Evolutionary conservation across 1,140 invertebrate species (phyloP), one percentile per base, ranked within the genome.

Genomic region (Drosophila nannoptera): DNA sequence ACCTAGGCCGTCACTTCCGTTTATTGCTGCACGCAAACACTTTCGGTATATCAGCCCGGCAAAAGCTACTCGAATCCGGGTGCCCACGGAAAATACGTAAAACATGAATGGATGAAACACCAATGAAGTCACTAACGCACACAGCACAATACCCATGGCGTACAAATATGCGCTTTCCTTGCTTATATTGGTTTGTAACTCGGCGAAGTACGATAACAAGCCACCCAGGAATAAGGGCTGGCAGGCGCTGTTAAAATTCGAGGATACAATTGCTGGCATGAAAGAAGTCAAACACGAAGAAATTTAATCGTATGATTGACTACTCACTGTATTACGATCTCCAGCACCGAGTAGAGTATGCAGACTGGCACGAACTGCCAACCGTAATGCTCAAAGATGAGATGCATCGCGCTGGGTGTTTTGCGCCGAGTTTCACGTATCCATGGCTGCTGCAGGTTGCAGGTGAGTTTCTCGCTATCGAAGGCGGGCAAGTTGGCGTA

Each of bases 31-130:
- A 1, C 91, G 90, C 71, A 94, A 90, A 69, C 92, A 91, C 92
- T 94, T 81, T 36, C 91, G 90, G 55, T 75, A 82, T 31, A 88
- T 80, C 12, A 87, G 48, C 0, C 84, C 84, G 3, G 84, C 87
- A 8, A 68, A 91, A 0, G 93, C 94, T 9, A 93, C 88, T 33
- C 92, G 84, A 91, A 90, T 78, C 68, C 91, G 90, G 89, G 93
- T 93, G 5, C 92, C 92, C 12, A 93, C 82, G 58, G 90, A 88
- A 55, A 92, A 91, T 9, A 94, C 92, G 36, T 90, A 90, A 77
- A 95, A 93, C 89, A 94, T 93, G 69, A 93, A 92, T 9, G 94
- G 94, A 89, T 95, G 94, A 65, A 94, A 91, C 22, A 92, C 88
- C 7, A 94, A 73, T 2, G 93, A 90, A 16, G 92, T 91, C 6